phyloP scores from a whole-genome alignment of 2,113 vertebrate genomes.

The Mesoclemmys tuberculata region DNA sequence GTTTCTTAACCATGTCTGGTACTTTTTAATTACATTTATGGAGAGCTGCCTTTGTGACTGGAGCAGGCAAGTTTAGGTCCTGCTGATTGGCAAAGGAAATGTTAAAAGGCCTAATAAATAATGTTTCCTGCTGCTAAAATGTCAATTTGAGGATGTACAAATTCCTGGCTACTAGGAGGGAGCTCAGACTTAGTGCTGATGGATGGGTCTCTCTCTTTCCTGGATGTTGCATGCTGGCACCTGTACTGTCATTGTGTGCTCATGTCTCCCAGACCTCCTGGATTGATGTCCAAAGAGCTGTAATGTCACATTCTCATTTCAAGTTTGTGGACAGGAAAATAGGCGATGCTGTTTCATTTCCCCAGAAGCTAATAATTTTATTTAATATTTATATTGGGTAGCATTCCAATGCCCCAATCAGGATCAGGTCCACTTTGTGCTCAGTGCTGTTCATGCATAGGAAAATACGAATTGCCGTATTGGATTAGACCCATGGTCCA shows the following conservation, averaged over 20 bases:
- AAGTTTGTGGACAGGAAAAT: neutral
- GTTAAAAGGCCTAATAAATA: conserved; percentile 62
- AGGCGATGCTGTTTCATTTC: neutral
- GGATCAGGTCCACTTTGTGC: neutral
- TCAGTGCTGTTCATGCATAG: neutral
- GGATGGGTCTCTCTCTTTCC: neutral
- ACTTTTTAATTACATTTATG: conserved; percentile 77
- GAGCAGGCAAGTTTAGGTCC: conserved; percentile 59
- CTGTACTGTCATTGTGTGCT: neutral
- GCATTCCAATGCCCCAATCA: neutral
- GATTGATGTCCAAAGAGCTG: fast-evolving
- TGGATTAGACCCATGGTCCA: neutral
- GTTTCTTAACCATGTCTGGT: conserved; percentile 76
- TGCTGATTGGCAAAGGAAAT: conserved; percentile 50
- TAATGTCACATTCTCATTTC: neutral
- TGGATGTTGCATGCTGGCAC: neutral
- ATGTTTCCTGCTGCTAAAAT: conserved; percentile 26
- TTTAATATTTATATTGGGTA: neutral
- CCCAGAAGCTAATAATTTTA: neutral
- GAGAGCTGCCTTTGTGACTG: conserved; percentile 69
- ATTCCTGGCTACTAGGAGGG: neutral
- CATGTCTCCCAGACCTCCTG: neutral
- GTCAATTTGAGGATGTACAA: neutral
- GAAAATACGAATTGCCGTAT: neutral
- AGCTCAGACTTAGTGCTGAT: neutral